Evolutionary conservation across 2,113 vertebrate genomes (phyloP).

Genomic region (Micromys minutus): DNA sequence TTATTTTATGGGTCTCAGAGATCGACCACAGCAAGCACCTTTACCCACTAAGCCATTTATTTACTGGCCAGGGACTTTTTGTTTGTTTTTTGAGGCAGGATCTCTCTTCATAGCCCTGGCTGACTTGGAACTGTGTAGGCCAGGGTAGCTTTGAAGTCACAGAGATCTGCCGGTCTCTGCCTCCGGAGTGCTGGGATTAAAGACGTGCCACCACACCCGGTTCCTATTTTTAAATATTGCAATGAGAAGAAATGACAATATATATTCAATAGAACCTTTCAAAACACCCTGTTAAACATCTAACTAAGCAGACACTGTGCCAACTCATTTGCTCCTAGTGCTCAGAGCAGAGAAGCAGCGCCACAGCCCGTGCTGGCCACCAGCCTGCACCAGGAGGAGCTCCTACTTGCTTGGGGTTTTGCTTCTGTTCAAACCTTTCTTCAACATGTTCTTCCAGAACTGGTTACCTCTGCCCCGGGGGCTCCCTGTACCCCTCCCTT

Average conservation of each 20-base stretch:
- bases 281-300: background rate
- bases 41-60: background rate
- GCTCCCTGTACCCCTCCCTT: background rate
- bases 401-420: background rate
- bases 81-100: background rate
- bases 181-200: background rate
- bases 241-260: conserved; percentile 32
- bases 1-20: background rate
- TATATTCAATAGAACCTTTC: background rate
- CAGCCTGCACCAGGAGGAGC: background rate
- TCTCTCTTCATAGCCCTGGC: background rate
- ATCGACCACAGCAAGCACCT: background rate
- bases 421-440: background rate
- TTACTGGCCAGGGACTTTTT: background rate
- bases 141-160: background rate
- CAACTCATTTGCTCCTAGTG: background rate
- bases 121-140: background rate
- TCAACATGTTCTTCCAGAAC: background rate
- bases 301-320: background rate
- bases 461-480: background rate
- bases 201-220: background rate
- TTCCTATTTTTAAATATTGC: conserved; percentile 1
- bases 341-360: background rate
- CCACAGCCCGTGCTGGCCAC: background rate
- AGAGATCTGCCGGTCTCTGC: background rate